These are phyloP conservation scores for Leuciscus idus DNA, from an alignment of 2,113 vertebrate genomes.

Conservation along the genomic window DNA sequence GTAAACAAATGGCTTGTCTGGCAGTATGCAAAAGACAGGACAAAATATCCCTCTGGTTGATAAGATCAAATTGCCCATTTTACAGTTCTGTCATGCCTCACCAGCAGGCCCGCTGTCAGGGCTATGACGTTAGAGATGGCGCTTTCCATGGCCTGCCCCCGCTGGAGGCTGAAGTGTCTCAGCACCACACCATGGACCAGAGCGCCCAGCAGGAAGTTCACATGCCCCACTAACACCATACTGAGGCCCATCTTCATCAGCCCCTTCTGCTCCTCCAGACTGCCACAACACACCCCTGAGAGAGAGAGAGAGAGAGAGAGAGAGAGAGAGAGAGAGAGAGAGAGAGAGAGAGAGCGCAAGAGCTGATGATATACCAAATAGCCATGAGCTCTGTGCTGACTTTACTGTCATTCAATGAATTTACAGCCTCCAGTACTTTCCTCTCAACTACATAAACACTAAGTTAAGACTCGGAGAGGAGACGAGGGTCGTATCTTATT, in stretches of 20 bases:
- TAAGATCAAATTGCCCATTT: background rate
- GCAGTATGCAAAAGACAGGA: background rate
- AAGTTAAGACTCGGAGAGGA: background rate
- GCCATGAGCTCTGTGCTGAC: background rate
- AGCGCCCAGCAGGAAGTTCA: slow-evolving; percentile 84
- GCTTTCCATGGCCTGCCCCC: slow-evolving; percentile 78
- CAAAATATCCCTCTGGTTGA: background rate
- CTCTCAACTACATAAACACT: slow-evolving; percentile 7
- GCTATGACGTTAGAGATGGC: slow-evolving; percentile 80
- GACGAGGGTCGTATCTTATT: background rate
- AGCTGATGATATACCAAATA: background rate
- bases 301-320: background rate
- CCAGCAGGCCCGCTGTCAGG: slow-evolving; percentile 79
- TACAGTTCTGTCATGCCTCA: slow-evolving; percentile 62
- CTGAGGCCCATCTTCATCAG: slow-evolving; percentile 91
- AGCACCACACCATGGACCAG: slow-evolving; percentile 87
- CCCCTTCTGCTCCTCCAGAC: slow-evolving; percentile 70
- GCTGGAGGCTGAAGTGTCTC: slow-evolving; percentile 77
- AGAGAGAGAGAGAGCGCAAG: background rate
- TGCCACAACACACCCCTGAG: slow-evolving; percentile 67
- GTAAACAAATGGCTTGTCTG: background rate
- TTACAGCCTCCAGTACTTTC: background rate
- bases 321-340: background rate
- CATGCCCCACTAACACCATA: slow-evolving; percentile 85
- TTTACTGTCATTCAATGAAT: background rate